phyloP scores from a whole-genome alignment of 2,797 vertebrate species.

The Chromis chromis region DNA sequence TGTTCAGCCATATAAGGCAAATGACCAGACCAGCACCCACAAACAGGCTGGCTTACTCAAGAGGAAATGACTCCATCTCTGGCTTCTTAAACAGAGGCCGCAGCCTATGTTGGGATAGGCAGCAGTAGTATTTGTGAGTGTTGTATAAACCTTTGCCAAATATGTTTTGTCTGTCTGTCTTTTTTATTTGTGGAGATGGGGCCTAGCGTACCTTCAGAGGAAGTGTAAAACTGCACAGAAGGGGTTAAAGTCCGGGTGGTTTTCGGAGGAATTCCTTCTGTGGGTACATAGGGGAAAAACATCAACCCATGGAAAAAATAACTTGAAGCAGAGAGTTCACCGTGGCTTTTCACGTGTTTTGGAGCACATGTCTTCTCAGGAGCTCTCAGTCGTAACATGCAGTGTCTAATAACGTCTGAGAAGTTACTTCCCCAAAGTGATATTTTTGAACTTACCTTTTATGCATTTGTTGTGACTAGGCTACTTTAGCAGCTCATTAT shows the following conservation, averaged over 20 bases:
- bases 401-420: constrained; percentile 21
- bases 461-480: neutral
- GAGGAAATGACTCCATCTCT: constrained; percentile 51
- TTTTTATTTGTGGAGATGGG: constrained; percentile 32
- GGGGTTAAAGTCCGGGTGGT: constrained; percentile 57
- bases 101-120: constrained; percentile 20
- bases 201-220: neutral
- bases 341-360: constrained; percentile 31
- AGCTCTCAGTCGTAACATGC: neutral
- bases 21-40: constrained; percentile 31
- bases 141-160: constrained; percentile 12
- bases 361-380: neutral
- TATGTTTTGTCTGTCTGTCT: constrained; percentile 11
- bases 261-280: constrained; percentile 69
- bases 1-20: constrained; percentile 45
- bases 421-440: neutral
- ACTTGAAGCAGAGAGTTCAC: constrained; percentile 17
- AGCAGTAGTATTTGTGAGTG: constrained; percentile 1
- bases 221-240: constrained; percentile 10
- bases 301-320: constrained; percentile 46
- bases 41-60: constrained; percentile 44
- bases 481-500: neutral
- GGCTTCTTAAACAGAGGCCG: constrained; percentile 41
- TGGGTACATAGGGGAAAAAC: constrained; percentile 51
- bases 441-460: constrained; percentile 8